These are phyloP conservation scores for Picathartes gymnocephalus DNA, from an alignment of 2,113 vertebrate genomes.

Conservation along the genomic window DNA sequence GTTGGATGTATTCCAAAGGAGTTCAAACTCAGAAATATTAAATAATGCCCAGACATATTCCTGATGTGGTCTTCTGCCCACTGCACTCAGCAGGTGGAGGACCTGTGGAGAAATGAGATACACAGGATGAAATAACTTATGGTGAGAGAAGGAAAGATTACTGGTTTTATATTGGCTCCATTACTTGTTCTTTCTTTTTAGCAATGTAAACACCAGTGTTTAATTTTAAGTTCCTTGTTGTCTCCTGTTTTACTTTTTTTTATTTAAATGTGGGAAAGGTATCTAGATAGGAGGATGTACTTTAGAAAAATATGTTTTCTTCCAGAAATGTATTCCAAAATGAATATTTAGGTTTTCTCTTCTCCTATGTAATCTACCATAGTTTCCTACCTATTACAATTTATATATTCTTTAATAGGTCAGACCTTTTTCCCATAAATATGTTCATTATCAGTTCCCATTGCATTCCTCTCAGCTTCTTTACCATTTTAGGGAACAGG, in stretches of 20 bases:
- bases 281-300: neutral
- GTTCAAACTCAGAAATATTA: neutral
- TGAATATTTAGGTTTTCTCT: neutral
- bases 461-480: neutral
- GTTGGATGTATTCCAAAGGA: neutral
- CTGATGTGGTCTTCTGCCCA: neutral
- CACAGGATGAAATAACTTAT: neutral
- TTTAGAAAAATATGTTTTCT: neutral
- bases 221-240: neutral
- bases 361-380: neutral
- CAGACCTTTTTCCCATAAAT: neutral
- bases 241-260: neutral
- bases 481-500: neutral
- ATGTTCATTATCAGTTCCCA: fast-evolving
- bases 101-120: neutral
- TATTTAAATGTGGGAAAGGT: neutral
- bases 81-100: neutral
- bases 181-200: neutral
- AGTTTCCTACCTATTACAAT: neutral
- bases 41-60: neutral
- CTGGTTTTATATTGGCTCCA: neutral
- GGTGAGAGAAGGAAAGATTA: neutral
- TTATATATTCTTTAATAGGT: neutral
- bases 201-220: neutral
- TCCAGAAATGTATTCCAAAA: neutral